Evolutionary conservation across 1,140 invertebrate species (phyloP), one percentile per base, ranked within the genome.

Genomic region (Dendrolimus punctatus): DNA sequence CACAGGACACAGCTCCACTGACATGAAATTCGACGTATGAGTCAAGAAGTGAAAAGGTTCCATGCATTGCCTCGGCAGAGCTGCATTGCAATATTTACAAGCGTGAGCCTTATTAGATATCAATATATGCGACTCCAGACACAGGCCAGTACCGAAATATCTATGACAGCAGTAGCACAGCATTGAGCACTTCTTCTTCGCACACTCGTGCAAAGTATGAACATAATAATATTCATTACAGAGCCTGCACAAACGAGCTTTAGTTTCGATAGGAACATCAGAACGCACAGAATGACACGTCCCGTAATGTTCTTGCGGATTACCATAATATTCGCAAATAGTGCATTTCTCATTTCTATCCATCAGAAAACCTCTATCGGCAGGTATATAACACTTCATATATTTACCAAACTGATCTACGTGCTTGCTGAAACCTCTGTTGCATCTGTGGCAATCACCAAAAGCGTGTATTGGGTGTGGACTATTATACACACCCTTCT

Each of bases 1-100:
- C 9, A 41, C 2, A 39, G 46, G 7, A 23, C 65, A 71, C 10
- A 56, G 66, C 9, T 62, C 61, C 40, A 62, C 8, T 6, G 58
- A 8, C 1, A 38, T 52, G 42, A 62, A 73, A n/a, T 48, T 58
- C 3, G 63, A 36, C 0, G 65, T 61, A 39, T 73, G 71, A 7
- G 51, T 48, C 39, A 64, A 7, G 43, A 68, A 43, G 42, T 73
- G 71, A 2, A 51, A 6, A 6, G 48, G 4, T n/a, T 62, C 53
- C 56, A 62, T 62, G 39, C 71, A 73, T 6, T 51, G 36, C 2
- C 39, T 58, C 4, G 6, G 8, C 0, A 73, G 9, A 0, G 8
- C 1, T n/a, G 44, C 43, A n/a, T 36, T 6, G 46, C 71, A 73
- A 3, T 64, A 5, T 5, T 42, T 46, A 48, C 70, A 73, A 5